These are phyloP conservation scores for Temnopleurus reevesii DNA, from an alignment of 53 echinoderm and acorn worm genomes.

Conservation along the genomic window DNA sequence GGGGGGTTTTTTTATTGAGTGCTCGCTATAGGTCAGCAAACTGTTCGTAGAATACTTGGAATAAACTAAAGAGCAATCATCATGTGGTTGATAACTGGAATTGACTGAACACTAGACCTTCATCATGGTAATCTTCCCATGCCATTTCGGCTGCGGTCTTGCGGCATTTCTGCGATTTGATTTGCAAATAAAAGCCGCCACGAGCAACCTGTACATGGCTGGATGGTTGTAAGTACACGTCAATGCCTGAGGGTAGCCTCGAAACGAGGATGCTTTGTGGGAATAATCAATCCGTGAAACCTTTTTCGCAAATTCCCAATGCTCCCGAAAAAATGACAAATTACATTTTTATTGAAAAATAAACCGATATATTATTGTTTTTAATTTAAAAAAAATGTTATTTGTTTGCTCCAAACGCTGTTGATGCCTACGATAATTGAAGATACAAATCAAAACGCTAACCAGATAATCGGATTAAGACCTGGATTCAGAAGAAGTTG, in stretches of 20 bases:
- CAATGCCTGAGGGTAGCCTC: neutral
- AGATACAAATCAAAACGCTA: no score
- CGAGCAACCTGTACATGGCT: neutral
- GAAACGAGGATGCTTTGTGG: conserved; percentile 6
- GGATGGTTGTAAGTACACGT: neutral
- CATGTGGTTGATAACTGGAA: neutral
- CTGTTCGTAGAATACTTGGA: no score
- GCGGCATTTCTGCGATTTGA: neutral
- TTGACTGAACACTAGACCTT: neutral
- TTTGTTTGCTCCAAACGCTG: no score
- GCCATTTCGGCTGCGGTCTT: neutral
- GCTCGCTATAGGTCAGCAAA: no score
- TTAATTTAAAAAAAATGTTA: no score
- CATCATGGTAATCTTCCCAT: neutral
- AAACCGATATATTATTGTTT: no score
- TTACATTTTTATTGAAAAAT: no score
- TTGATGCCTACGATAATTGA: no score
- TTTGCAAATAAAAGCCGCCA: conserved; percentile 13
- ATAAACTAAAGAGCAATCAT: conserved; percentile 24
- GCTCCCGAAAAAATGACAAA: no score
- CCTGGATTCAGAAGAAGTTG: no score
- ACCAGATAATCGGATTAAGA: no score
- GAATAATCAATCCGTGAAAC: neutral
- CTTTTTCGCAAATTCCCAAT: neutral
- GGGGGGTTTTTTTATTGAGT: no score